Conservation (phyloP, 2,797 vertebrate genomes). For the Ctenopoma kingsleyae region DNA sequence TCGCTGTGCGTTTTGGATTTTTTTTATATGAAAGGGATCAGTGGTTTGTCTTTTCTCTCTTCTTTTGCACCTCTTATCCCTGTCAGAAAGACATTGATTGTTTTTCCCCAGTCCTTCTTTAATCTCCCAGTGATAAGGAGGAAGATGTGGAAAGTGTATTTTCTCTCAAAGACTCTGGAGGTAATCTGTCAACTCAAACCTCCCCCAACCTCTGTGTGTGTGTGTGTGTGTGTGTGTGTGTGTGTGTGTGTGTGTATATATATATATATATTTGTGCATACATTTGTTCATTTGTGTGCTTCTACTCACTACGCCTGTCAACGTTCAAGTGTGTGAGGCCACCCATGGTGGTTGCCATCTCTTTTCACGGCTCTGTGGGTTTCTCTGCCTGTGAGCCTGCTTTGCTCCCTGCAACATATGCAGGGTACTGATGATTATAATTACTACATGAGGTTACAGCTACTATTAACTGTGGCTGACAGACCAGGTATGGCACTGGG, state of each 20-base stretch:
- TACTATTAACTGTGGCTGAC: constrained; percentile 51
- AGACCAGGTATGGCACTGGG: constrained; percentile 22
- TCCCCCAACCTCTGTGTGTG: constrained; percentile 32
- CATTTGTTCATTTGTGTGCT: constrained; percentile 21
- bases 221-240: constrained; percentile 43
- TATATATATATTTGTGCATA: constrained; percentile 14
- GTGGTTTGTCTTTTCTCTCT: constrained; percentile 15
- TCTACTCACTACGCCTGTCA: constrained; percentile 42
- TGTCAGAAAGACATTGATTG: constrained; percentile 50
- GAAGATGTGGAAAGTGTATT: constrained; percentile 41
- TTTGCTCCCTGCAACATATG: constrained; percentile 31
- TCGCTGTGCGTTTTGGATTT: constrained; percentile 29
- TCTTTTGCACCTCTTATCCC: constrained; percentile 33
- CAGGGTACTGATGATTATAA: constrained; percentile 31
- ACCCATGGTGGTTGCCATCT: constrained; percentile 46
- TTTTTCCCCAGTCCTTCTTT: constrained; percentile 47
- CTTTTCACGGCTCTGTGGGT: constrained; percentile 55
- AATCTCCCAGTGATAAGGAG: constrained; percentile 48
- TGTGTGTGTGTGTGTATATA: constrained; percentile 42
- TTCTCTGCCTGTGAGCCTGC: constrained; percentile 39
- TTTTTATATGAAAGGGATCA: constrained; percentile 36
- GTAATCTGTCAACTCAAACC: constrained; percentile 63
- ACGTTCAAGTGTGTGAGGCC: constrained; percentile 38
- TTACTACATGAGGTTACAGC: constrained; percentile 47
- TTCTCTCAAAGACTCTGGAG: constrained; percentile 56